A percentile compares a stretch with the other conserved stretches of the same genome.
These are phyloP conservation scores for Melolontha melolontha DNA, from an alignment of 2,888 invertebrate species.

Conservation along the genomic window DNA sequence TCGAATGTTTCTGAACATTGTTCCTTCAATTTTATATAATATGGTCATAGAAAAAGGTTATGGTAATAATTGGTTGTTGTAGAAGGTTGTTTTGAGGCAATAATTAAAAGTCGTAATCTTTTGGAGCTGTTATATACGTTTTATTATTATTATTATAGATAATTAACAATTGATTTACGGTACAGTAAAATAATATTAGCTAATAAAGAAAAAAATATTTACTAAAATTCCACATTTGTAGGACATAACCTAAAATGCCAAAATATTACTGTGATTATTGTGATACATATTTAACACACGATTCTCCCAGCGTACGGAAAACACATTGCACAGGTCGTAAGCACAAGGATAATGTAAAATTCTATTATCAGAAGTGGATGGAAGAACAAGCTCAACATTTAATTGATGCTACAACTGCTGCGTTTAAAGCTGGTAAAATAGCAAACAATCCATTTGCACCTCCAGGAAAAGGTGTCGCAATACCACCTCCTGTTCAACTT, in stretches of 20 bases:
- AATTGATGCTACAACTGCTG: conserved; percentile 98
- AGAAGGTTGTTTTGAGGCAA: too few species aligned
- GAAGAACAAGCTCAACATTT: conserved; percentile 99
- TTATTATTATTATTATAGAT: too few species aligned
- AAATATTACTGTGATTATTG: conserved; percentile 99
- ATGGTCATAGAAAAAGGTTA: too few species aligned
- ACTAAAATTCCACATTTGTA: background rate
- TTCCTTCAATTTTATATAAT: too few species aligned
- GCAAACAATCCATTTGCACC: conserved; percentile 89
- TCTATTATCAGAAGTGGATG: conserved; percentile 99
- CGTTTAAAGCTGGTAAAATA: conserved; percentile 97
- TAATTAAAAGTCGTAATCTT: too few species aligned
- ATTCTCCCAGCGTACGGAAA: conserved; percentile 98
- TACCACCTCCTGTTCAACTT: conserved; percentile 80
- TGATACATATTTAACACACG: conserved; percentile 98
- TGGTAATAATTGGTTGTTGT: too few species aligned
- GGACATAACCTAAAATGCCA: conserved; percentile 71
- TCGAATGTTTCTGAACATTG: too few species aligned
- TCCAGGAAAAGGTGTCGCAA: conserved; percentile 72
- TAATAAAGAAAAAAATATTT: too few species aligned
- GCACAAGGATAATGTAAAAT: conserved; percentile 99
- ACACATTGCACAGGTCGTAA: conserved; percentile 99
- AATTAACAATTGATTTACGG: too few species aligned
- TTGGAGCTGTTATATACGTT: too few species aligned
- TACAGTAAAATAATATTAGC: too few species aligned